These are phyloP conservation scores for Tetrax tetrax DNA, from an alignment of 2,113 vertebrate genomes.

Conservation along the genomic window DNA sequence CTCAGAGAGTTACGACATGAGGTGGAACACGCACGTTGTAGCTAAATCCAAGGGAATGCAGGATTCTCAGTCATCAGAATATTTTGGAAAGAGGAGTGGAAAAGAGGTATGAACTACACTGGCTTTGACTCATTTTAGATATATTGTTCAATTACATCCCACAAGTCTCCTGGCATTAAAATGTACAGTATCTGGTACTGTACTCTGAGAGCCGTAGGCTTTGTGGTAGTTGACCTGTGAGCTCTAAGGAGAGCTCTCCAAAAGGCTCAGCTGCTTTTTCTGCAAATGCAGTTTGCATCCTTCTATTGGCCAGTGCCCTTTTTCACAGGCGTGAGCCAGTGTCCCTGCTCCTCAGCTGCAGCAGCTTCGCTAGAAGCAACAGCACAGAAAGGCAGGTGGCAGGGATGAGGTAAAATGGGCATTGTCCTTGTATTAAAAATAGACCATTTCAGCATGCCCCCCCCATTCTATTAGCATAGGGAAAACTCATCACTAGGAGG, in stretches of 20 bases:
- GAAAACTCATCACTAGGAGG: background rate
- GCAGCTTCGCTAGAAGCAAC: background rate
- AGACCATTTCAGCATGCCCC: background rate
- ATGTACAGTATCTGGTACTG: background rate
- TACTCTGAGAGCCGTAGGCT: background rate
- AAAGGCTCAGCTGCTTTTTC: background rate
- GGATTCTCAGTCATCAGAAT: background rate
- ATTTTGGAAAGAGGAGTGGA: background rate
- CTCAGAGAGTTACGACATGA: background rate
- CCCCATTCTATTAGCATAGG: background rate
- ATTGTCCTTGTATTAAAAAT: background rate
- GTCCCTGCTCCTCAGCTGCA: background rate
- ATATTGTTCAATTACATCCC: background rate
- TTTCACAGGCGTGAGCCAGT: background rate
- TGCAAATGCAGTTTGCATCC: background rate
- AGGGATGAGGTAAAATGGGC: background rate
- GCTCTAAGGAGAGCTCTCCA: background rate
- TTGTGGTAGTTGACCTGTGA: background rate
- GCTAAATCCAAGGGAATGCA: background rate
- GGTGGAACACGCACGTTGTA: background rate
- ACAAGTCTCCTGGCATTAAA: background rate
- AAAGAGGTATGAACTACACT: background rate
- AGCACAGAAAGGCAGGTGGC: background rate
- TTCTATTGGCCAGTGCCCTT: rapidly evolving
- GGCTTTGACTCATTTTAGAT: background rate